phyloP scores from a whole-genome alignment of 2,797 vertebrate genomes.

The Hypotaenidia okinawae region DNA sequence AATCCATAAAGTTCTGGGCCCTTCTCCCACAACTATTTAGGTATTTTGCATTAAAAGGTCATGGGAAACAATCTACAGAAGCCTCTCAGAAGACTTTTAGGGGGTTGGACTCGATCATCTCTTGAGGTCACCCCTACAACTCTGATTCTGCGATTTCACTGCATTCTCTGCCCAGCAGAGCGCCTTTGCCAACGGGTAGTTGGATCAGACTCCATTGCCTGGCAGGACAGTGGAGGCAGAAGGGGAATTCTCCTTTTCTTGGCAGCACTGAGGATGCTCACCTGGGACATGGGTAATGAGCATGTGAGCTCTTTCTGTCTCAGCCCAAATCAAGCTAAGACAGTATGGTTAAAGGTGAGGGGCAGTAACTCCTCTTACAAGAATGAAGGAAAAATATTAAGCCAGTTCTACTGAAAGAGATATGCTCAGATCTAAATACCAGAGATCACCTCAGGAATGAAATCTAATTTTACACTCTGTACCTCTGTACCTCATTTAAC shows the following conservation, averaged over 20 bases:
- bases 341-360: neutral
- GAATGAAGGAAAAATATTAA: neutral
- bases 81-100: neutral
- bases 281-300: neutral
- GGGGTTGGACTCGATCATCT: too few species aligned
- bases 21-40: neutral
- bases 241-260: neutral
- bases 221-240: rapidly evolving
- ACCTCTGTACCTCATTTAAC: neutral
- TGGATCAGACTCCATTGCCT: neutral
- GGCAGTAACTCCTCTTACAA: neutral
- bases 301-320: neutral
- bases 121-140: too few species aligned
- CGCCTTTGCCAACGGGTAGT: neutral
- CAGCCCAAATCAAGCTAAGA: neutral
- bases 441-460: neutral
- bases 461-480: neutral
- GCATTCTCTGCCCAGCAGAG: neutral
- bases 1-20: neutral
- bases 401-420: neutral
- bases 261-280: neutral
- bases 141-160: neutral
- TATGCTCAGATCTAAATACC: neutral
- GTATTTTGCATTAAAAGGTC: neutral
- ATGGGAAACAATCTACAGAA: neutral